Evolutionary conservation across 2,797 vertebrate genomes (phyloP), one percentile per base, ranked within the genome.

Genomic region (Oreortyx pictus): DNA sequence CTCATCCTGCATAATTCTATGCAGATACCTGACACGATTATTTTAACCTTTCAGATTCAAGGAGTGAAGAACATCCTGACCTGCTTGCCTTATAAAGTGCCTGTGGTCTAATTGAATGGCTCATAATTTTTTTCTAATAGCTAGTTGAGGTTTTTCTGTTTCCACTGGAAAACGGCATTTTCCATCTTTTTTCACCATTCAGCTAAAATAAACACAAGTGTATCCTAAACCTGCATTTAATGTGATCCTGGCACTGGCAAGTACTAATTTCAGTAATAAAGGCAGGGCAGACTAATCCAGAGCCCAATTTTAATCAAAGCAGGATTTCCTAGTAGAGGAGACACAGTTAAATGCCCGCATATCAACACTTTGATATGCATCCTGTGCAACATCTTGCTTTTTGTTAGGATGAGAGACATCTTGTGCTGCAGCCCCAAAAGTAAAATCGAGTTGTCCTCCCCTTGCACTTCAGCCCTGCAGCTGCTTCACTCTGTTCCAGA

Each of bases 21-120:
- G 82, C 73, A 88, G 73, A 74, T 91, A 76, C 46, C 23, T 82
- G 23, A 60, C 39, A 13, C 44, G 72, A 74, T 61, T 86, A 1
- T 76, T 93, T 79, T 62, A 84, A 56, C 64, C 41, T 92, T 89
- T 94, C 87, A 82, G 77, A 56, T 92, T 92, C 74, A 47, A 80
- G 41, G 80, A 82, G 25, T 76, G 70, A 90, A 88, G 71, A 70
- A 49, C 82, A 73, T 75, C 76, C 87, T 88, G 87, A 94, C 77
- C 80, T 54, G 72, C 60, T 67, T 83, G 87, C 64, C 71, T 92
- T 93, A 44, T 91, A 82, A 94, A 89, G 91, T 84, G 71, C 61
- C 77, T 94, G 87, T 93, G 90, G 79, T 94, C 82, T 90, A 76
- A 79, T 59, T 89, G 92, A 94, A 88, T 47, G 83, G 47, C 87